Evolutionary conservation across 2,797 vertebrate species (phyloP), one percentile per base, ranked within the genome.

Genomic region (Sebastes matsubarae): DNA sequence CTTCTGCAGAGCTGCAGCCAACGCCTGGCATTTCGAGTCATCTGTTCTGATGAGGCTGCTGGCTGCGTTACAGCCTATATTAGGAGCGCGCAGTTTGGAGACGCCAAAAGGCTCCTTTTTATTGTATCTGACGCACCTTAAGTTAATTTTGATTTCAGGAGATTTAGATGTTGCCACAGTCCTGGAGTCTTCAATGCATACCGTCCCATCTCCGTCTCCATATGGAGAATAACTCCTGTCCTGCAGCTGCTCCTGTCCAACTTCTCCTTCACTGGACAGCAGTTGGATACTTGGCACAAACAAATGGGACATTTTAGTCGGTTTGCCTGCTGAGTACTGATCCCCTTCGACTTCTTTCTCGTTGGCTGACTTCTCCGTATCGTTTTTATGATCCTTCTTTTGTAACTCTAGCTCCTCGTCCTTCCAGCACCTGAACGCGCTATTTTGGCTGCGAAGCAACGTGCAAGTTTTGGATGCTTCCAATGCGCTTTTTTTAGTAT

Each of bases 401-500:
- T 93, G 97, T 92, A 95, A 94, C 89, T 96, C 96, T 29, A 96
- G 91, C 91, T 97, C 97, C 27, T 93, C 95, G 89, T 98, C 97
- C 92, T 95, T 97, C 98, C 98, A 99, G 16, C 97, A 97, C 88
- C 98, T 96, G 95, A 99, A 99, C 0, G 98, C 98, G 80, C 98
- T 99, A 95, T 99, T 97, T 94, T 98, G 97, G 93, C 98, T 99
- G 2, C 96, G 97, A 36, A 96, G 97, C 88, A 99, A 94, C 75
- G 95, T 96, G 89, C 97, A 42, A 42, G 38, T 95, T 92, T 96
- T 97, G 88, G 96, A 95, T 1, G 96, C 95, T 75, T 97, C 97
- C 1, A 96, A 93, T 87, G 96, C 94, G 88, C 95, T 95, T 93
- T 96, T 97, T 95, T 97, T 97, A 93, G 96, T 91, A 87, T 97